Evolutionary conservation across 2,888 invertebrate species (phyloP).

Genomic region (Hirudinaria manillensis): DNA sequence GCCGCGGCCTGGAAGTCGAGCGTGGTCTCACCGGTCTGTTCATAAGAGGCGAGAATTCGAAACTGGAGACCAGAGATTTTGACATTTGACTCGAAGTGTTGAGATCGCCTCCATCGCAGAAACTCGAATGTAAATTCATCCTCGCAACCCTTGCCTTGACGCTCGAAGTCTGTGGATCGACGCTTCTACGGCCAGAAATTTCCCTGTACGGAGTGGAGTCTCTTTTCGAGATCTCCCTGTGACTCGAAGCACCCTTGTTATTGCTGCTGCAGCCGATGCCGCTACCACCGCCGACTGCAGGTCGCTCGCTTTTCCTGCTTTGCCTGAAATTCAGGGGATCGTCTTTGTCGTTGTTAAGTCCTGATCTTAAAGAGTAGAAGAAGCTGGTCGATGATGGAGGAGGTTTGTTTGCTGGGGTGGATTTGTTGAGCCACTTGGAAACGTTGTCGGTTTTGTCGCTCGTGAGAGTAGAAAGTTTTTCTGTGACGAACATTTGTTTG

Average conservation of each 20-base stretch:
- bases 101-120: not conserved
- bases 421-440: not conserved
- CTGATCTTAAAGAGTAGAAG: not conserved
- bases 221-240: not conserved
- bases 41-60: not conserved
- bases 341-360: not conserved
- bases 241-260: not conserved
- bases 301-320: too few relatives aligned
- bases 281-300: too few relatives aligned
- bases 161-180: not conserved
- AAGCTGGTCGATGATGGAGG: not conserved
- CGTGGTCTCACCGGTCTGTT: not conserved
- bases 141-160: not conserved
- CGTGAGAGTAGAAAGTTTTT: not conserved
- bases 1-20: conserved; percentile 1
- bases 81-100: too few relatives aligned
- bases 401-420: not conserved
- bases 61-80: not conserved
- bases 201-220: not conserved
- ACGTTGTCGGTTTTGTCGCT: not conserved
- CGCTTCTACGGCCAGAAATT: not conserved
- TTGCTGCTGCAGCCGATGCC: too few relatives aligned
- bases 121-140: not conserved
- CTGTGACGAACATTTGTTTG: not conserved
- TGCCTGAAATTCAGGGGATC: not conserved